These are phyloP conservation scores for Callaeas wilsoni DNA, from an alignment of 2,113 vertebrate genomes.

Conservation along the genomic window DNA sequence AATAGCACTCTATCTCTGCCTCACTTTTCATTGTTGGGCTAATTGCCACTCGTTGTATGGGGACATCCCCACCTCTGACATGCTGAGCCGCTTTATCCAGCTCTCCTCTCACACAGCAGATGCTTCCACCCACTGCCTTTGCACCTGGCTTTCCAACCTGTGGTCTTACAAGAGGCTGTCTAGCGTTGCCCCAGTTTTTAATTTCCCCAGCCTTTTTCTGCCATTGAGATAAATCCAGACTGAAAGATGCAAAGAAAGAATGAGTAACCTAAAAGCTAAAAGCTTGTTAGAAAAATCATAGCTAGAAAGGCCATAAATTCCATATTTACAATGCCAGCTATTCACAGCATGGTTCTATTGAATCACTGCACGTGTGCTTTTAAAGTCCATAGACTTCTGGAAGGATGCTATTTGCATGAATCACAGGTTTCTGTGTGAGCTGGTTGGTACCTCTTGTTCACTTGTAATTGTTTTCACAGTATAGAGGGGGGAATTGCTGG, in stretches of 20 bases:
- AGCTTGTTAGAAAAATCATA: background rate
- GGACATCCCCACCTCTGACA: background rate
- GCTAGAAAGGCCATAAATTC: background rate
- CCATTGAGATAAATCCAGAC: background rate
- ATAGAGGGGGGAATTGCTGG: background rate
- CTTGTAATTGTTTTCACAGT: background rate
- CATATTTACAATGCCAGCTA: slow-evolving; percentile 2
- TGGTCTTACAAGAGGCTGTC: background rate
- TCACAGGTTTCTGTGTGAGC: background rate
- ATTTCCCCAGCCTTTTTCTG: background rate
- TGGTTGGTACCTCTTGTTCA: background rate
- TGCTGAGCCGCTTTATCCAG: background rate
- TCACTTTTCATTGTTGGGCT: background rate
- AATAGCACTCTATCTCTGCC: background rate
- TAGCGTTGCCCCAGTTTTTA: background rate
- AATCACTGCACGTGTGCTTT: slow-evolving; percentile 12
- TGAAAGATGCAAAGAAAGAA: slow-evolving; percentile 1
- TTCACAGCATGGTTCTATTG: slow-evolving; percentile 18
- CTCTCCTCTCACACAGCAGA: background rate
- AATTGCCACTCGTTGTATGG: background rate
- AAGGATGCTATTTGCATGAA: background rate
- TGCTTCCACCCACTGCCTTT: background rate
- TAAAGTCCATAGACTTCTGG: slow-evolving; percentile 13
- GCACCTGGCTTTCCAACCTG: background rate
- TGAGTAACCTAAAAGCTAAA: background rate